Percentiles rank a stretch among this genome's conserved stretches.
These are phyloP conservation scores for Melanophora roralis DNA, from an alignment of 2,888 invertebrate genomes.

Conservation along the genomic window DNA sequence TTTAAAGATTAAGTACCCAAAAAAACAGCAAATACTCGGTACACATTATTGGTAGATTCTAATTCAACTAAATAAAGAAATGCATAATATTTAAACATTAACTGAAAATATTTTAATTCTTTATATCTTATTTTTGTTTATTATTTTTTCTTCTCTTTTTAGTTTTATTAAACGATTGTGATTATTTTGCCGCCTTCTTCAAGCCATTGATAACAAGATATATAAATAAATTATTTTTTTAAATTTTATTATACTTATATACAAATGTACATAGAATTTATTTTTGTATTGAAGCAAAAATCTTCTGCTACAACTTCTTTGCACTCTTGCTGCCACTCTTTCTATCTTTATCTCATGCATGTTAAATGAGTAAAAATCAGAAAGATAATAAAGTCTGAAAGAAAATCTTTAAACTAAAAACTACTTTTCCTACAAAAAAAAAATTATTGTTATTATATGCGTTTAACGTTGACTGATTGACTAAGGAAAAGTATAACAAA, in stretches of 20 bases:
- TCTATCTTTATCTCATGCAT: constrained; percentile 30
- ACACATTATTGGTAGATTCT: no score
- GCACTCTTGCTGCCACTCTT: constrained; percentile 8
- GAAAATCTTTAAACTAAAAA: neutral
- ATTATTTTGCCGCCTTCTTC: constrained; percentile 48
- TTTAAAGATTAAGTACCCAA: no score
- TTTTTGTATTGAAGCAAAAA: constrained; percentile 49
- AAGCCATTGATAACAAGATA: constrained; percentile 18
- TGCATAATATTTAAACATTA: neutral
- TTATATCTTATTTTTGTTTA: neutral
- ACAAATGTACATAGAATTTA: constrained; percentile 41
- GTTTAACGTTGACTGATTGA: constrained; percentile 35
- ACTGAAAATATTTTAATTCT: neutral
- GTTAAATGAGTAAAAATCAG: constrained; percentile 22
- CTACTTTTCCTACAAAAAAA: constrained; percentile 21
- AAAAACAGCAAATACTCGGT: no score
- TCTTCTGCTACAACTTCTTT: constrained; percentile 9
- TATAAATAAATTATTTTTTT: constrained; percentile 7
- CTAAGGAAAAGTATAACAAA: constrained; percentile 31
- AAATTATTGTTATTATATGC: constrained; percentile 31
- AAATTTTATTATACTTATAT: constrained; percentile 22
- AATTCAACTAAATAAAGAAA: neutral
- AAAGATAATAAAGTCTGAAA: constrained; percentile 33
- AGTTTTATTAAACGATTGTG: constrained; percentile 53
- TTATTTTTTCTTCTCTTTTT: constrained; percentile 32